A percentile compares a stretch with the other conserved stretches of the same genome.
Evolutionary conservation across 2,888 invertebrate species (phyloP).

Genomic region (Marronus borbonicus): DNA sequence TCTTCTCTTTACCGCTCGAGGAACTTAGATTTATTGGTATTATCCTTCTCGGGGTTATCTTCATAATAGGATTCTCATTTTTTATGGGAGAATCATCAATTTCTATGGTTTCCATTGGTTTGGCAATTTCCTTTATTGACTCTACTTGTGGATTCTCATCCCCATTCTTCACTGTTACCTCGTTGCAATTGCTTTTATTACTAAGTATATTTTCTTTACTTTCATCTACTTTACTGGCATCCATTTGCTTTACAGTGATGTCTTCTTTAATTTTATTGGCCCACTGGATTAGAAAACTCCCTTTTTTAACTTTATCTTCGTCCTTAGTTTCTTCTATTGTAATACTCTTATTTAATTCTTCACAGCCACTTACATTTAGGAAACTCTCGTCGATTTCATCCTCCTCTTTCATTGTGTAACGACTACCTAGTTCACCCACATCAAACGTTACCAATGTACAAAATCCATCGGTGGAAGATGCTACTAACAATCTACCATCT

Average conservation of each 20-base stretch:
- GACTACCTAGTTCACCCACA: slow-evolving; percentile 79
- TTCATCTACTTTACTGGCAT: slow-evolving; percentile 24
- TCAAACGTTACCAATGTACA: slow-evolving; percentile 88
- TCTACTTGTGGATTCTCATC: slow-evolving; percentile 21
- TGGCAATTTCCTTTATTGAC: not conserved
- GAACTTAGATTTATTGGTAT: slow-evolving; percentile 32
- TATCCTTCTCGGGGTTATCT: slow-evolving; percentile 44
- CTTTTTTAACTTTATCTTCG: slow-evolving; percentile 60
- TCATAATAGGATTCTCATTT: slow-evolving; percentile 49
- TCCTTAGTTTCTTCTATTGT: slow-evolving; percentile 53
- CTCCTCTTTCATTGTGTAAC: slow-evolving; percentile 70
- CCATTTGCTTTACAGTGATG: slow-evolving; percentile 9
- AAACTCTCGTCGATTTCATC: slow-evolving; percentile 64
- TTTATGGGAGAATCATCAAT: slow-evolving; percentile 50
- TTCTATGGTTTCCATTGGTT: slow-evolving; percentile 49
- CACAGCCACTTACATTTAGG: slow-evolving; percentile 61
- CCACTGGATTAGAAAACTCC: slow-evolving; percentile 66
- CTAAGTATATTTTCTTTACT: slow-evolving; percentile 29
- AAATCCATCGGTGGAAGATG: slow-evolving; percentile 92
- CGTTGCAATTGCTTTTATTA: not conserved
- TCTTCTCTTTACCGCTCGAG: slow-evolving; percentile 31
- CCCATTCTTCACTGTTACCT: not conserved
- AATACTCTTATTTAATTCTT: slow-evolving; percentile 59
- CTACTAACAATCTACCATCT: slow-evolving; percentile 83
- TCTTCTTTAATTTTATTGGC: slow-evolving; percentile 58